Conservation (phyloP, 2,888 invertebrate genomes). For the Rutpela maculata region DNA sequence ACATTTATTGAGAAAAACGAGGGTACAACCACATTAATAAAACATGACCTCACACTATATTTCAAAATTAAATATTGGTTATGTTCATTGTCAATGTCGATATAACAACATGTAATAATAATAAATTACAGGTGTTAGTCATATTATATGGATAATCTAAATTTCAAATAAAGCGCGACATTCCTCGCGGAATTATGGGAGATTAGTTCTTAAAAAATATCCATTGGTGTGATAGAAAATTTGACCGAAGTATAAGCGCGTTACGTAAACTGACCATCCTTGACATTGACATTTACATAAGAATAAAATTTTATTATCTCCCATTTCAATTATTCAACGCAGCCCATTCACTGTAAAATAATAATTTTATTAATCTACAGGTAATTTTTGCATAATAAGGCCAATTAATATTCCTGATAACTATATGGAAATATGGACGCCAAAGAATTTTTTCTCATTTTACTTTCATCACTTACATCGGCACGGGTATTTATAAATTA, state of each 20-base stretch:
- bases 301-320: slow-evolving; percentile 41
- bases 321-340: slow-evolving; percentile 25
- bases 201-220: background rate
- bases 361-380: background rate
- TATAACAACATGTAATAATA: background rate
- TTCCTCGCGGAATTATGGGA: background rate
- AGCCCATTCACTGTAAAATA: slow-evolving; percentile 2
- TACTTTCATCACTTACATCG: background rate
- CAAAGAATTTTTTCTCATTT: background rate
- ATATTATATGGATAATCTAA: background rate
- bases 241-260: background rate
- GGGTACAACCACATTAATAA: no score
- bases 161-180: background rate
- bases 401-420: background rate
- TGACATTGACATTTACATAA: slow-evolving; percentile 54
- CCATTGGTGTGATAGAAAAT: background rate
- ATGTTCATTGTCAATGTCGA: background rate
- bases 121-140: background rate
- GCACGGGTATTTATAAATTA: background rate
- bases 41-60: background rate
- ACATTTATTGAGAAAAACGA: no score
- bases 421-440: background rate
- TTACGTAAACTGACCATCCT: slow-evolving; percentile 47
- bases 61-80: background rate
- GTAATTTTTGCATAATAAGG: background rate